Evolutionary conservation across 2,797 vertebrate genomes (phyloP).

Genomic region (Sebastes wilsoni): DNA sequence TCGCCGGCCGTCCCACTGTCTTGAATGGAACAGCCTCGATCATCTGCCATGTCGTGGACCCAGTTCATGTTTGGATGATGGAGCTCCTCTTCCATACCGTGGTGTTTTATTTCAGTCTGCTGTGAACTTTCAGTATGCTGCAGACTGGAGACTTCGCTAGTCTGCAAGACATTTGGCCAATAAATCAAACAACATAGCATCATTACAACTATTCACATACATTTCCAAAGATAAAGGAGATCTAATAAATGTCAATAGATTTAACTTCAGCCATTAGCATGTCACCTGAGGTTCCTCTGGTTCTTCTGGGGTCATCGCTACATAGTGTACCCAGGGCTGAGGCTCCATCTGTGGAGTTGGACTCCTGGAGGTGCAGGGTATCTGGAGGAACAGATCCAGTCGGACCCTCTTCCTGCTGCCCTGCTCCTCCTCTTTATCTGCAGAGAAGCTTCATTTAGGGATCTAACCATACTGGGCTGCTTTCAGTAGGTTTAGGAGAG

Average conservation of each 20-base stretch:
- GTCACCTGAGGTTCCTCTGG: constrained; percentile 23
- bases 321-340: constrained; percentile 19
- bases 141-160: not conserved
- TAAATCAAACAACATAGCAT: not conserved
- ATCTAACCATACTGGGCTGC: not conserved
- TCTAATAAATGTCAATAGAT: not conserved
- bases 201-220: not conserved
- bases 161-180: not conserved
- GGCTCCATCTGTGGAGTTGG: constrained; percentile 37
- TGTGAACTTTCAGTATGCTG: not conserved
- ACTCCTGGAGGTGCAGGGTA: constrained; percentile 33
- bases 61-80: not conserved
- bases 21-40: not conserved
- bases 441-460: not conserved
- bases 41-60: not conserved
- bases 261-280: not conserved
- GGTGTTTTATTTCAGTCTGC: not conserved
- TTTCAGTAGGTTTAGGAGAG: accelerated
- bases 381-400: constrained; percentile 49
- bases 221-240: not conserved
- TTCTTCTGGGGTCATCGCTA: not conserved
- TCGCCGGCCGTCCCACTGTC: not conserved
- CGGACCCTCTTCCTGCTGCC: constrained; percentile 7
- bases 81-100: not conserved
- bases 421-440: constrained; percentile 20